Percentiles rank a stretch among this genome's conserved stretches.
These are phyloP conservation scores for Magallana angulata DNA, from an alignment of 1,140 invertebrate genomes.

Conservation along the genomic window DNA sequence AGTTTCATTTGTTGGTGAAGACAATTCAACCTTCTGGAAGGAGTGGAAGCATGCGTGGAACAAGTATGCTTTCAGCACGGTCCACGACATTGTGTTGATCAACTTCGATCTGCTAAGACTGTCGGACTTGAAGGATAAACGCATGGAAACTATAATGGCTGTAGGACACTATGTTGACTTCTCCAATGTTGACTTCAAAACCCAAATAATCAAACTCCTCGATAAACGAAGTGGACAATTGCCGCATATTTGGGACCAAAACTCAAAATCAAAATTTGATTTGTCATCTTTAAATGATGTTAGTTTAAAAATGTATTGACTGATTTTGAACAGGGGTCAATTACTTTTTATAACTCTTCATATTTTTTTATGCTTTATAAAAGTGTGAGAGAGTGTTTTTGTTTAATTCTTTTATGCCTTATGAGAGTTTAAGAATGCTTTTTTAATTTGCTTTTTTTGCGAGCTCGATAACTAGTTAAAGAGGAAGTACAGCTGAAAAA, in stretches of 20 bases:
- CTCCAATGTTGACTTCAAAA: background rate
- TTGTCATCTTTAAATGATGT: background rate
- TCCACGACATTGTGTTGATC: background rate
- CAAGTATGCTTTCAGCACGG: background rate
- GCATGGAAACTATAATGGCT: background rate
- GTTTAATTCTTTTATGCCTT: too few species aligned
- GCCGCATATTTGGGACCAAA: background rate
- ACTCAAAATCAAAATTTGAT: background rate
- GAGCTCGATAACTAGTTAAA: too few species aligned
- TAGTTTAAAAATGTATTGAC: too few species aligned
- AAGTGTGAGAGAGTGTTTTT: too few species aligned
- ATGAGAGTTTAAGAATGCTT: too few species aligned
- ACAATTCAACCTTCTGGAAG: background rate
- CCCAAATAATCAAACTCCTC: background rate
- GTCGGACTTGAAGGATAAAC: background rate
- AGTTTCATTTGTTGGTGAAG: background rate
- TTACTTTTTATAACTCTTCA: too few species aligned
- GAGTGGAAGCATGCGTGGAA: conserved; percentile 16
- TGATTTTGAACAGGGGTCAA: too few species aligned
- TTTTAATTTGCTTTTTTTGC: too few species aligned
- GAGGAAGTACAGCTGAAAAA: too few species aligned
- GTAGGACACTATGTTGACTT: background rate
- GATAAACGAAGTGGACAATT: background rate
- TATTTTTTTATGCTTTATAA: too few species aligned
- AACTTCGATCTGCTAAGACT: conserved; percentile 1